Base-by-base conservation (phyloP, 2,888 invertebrate species). In the Thereva nobilitata region DNA sequence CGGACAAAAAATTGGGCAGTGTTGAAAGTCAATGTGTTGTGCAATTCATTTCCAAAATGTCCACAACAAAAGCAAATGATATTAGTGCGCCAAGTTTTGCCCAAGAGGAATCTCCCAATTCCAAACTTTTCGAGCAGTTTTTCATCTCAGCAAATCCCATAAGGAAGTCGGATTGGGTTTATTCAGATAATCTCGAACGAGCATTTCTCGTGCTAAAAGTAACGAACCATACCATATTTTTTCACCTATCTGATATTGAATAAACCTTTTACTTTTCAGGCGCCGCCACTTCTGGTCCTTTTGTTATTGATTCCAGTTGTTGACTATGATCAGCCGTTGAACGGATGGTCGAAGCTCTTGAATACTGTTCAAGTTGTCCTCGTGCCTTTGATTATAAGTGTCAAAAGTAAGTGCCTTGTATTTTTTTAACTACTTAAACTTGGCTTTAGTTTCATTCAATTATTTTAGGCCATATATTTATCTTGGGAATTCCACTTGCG, bases 261-360 rank as follows among this genome's bases (percentile, higher is more conserved):
- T 5, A 9, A n/a, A 23, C 40, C 40, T 23, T 10, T n/a, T 42
- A 12, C n/a, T 4, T 1, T 84, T 34, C 82, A 84, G 73, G 76
- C 82, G 61, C 86, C 87, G 0, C 77, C 83, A 0, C 77, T 83
- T 71, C 71, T 87, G 12, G 1, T 83, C 0, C 78, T 88, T 6
- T 82, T 82, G 54, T 72, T 87, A 5, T 80, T 86, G 1, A 80
- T 86, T 40, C 87, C 87, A 0, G 80, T 85, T 6, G 85, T 86
- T 10, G 84, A 85, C 71, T 77, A 81, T 68, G 78, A 79, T 7
- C 78, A 80, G 3, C 78, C 77, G 66, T 81, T 80, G 67, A 76
- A 82, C 67, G 85, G 85, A 59, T 88, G 87, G 87, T 85, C 84
- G 67, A 82, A 85, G 72, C 76, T 84, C 50, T 77, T 87, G 10